Evolutionary conservation across 2,888 invertebrate genomes (phyloP).

Genomic region (Diaperis boleti): DNA sequence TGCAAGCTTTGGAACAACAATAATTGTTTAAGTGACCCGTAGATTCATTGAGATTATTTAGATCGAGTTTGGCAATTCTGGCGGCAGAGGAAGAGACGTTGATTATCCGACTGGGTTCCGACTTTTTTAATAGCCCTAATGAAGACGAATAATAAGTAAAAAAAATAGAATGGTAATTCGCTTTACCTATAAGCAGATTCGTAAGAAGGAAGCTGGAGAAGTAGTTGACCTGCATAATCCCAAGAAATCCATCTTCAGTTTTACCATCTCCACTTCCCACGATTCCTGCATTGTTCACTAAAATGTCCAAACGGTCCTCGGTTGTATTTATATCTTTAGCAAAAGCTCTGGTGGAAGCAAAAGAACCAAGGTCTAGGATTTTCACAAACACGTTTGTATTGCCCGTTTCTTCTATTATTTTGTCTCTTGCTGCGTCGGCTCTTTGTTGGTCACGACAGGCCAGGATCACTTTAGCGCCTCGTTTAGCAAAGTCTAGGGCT

Average conservation of each 20-base stretch:
- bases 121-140: constrained; percentile 33
- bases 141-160: too few species aligned
- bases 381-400: constrained; percentile 62
- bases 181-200: neutral
- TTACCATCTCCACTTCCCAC: constrained; percentile 64
- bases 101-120: constrained; percentile 43
- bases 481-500: constrained; percentile 64
- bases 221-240: constrained; percentile 77
- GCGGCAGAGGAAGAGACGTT: constrained; percentile 40
- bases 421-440: constrained; percentile 51
- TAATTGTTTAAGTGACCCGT: constrained; percentile 18
- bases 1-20: constrained; percentile 44
- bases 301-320: constrained; percentile 71
- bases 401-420: constrained; percentile 57
- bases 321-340: constrained; percentile 70
- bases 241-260: constrained; percentile 74
- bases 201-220: constrained; percentile 74
- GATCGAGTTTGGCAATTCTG: constrained; percentile 28
- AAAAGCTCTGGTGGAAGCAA: constrained; percentile 71
- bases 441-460: constrained; percentile 66
- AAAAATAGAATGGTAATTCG: neutral
- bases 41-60: constrained; percentile 29
- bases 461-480: constrained; percentile 69
- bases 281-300: too few species aligned
- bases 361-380: constrained; percentile 69